Evolutionary conservation across 2,888 invertebrate genomes (phyloP).

Genomic region (Rapana venosa): DNA sequence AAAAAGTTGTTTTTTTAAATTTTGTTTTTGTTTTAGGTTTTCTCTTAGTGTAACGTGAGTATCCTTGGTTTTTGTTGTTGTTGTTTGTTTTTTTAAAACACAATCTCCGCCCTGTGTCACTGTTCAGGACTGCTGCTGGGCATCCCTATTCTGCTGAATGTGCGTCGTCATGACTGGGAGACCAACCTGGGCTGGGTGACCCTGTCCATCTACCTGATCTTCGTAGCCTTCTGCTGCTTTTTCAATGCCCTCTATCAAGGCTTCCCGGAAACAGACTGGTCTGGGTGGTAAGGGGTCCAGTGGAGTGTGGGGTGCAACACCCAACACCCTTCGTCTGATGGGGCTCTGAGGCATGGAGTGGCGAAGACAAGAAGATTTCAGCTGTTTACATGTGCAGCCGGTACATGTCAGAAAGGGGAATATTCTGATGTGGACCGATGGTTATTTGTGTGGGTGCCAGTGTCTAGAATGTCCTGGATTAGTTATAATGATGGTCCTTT

Average conservation of each 20-base stretch:
- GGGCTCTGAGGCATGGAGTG: background rate
- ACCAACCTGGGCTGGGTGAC: constrained; percentile 75
- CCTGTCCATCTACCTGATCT: constrained; percentile 71
- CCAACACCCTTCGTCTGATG: background rate
- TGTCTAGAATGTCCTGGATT: no score
- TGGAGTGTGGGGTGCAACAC: no score
- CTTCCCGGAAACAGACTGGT: constrained; percentile 75
- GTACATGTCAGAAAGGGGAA: background rate
- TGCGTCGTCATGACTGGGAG: constrained; percentile 77
- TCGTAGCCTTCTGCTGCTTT: constrained; percentile 72
- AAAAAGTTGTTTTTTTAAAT: no score
- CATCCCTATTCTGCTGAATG: constrained; percentile 76
- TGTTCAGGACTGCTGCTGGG: constrained; percentile 74
- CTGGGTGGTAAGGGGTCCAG: background rate
- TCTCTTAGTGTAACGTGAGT: no score
- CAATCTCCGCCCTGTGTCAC: no score
- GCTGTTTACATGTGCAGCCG: background rate
- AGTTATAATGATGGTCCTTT: no score
- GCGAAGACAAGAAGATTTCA: background rate
- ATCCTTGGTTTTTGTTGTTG: no score
- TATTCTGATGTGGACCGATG: background rate
- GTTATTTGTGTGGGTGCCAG: no score
- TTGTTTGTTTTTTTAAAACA: no score
- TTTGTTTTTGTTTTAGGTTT: no score
- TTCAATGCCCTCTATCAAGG: constrained; percentile 75